A percentile compares a stretch with the other conserved stretches of the same genome.
phyloP scores from a whole-genome alignment of 1,140 invertebrate species.

The Centruroides sculpturatus region DNA sequence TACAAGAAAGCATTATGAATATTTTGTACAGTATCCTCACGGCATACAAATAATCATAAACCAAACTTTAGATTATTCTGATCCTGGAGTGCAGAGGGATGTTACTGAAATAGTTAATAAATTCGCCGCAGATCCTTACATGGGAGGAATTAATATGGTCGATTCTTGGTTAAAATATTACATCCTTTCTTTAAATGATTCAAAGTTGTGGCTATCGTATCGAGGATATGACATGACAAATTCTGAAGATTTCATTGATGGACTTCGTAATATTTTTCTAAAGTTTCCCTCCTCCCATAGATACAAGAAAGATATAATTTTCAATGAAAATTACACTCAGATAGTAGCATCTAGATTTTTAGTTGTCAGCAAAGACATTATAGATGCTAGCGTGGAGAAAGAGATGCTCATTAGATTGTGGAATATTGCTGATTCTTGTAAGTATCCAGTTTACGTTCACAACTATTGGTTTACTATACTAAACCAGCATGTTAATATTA shows the following conservation, averaged over 20 bases:
- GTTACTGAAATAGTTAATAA: constrained; percentile 61
- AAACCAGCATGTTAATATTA: constrained; percentile 22
- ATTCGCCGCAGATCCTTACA: constrained; percentile 68
- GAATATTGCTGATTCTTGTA: constrained; percentile 56
- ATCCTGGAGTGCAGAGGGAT: constrained; percentile 54
- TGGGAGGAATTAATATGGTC: constrained; percentile 54
- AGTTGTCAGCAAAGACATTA: constrained; percentile 66
- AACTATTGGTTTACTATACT: too few species aligned
- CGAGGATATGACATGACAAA: constrained; percentile 54
- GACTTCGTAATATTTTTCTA: constrained; percentile 45
- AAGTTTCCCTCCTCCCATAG: constrained; percentile 37
- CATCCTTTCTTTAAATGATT: constrained; percentile 54
- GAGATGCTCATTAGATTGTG: constrained; percentile 61
- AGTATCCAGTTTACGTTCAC: constrained; percentile 62
- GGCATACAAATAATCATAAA: constrained; percentile 71
- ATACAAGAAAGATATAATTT: constrained; percentile 67
- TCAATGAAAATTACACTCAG: constrained; percentile 53
- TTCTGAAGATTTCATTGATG: constrained; percentile 55
- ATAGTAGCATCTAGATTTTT: constrained; percentile 71
- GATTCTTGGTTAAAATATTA: constrained; percentile 83
- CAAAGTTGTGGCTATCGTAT: constrained; percentile 42
- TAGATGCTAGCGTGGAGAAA: constrained; percentile 73
- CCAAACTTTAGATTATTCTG: constrained; percentile 69
- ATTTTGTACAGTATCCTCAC: constrained; percentile 79
- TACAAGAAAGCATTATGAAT: constrained; percentile 35